These are phyloP conservation scores for Piprites chloris DNA, from an alignment of 2,113 vertebrate species.

Conservation along the genomic window DNA sequence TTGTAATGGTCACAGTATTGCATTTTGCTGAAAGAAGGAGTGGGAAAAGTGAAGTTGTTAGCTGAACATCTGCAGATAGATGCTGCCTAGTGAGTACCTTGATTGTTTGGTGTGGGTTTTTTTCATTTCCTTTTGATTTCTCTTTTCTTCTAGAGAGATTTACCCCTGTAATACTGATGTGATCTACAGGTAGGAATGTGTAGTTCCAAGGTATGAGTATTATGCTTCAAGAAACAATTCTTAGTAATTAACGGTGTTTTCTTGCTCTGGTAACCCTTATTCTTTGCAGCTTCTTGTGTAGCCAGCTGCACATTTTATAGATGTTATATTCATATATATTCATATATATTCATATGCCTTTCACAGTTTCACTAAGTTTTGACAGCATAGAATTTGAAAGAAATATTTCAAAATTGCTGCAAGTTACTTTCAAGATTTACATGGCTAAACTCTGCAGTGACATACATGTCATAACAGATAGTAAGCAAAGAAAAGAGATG, in stretches of 20 bases:
- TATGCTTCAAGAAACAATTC: neutral
- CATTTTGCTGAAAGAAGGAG: slow-evolving; percentile 48
- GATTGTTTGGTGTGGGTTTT: neutral
- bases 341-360: neutral
- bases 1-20: slow-evolving; percentile 37
- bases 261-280: neutral
- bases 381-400: neutral
- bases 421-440: neutral
- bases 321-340: neutral
- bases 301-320: neutral
- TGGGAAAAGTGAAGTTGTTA: slow-evolving; percentile 39
- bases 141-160: slow-evolving; percentile 14
- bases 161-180: neutral
- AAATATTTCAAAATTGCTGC: neutral
- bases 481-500: neutral
- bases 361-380: neutral
- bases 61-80: slow-evolving; percentile 30
- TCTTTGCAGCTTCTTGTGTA: neutral
- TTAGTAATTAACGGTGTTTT: neutral
- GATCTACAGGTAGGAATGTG: neutral
- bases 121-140: neutral
- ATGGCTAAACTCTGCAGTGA: neutral
- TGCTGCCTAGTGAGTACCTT: neutral
- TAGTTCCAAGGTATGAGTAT: neutral
- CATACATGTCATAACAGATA: neutral